phyloP scores from a whole-genome alignment of 92 coral and sea anemone species.

The Palythoa caribaeorum region DNA sequence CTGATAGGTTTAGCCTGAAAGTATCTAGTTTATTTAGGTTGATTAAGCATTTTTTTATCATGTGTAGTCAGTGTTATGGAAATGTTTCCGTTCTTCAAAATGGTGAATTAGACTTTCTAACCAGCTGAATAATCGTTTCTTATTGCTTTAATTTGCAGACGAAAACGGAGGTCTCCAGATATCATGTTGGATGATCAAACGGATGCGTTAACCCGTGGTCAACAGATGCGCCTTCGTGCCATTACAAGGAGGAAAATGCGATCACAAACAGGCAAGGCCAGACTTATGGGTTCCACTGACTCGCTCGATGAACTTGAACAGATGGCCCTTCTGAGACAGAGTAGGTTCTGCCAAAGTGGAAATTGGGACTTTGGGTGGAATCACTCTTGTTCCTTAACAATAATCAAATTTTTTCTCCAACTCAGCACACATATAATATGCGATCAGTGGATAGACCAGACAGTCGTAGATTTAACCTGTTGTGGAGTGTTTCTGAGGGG shows the following conservation, averaged over 20 bases:
- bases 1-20: too few relatives aligned
- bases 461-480: too few relatives aligned
- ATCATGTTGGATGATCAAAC: constrained; percentile 68
- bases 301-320: constrained; percentile 78
- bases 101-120: too few relatives aligned
- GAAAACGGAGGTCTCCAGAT: constrained; percentile 6
- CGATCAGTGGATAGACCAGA: background rate
- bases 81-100: too few relatives aligned
- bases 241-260: constrained; percentile 61
- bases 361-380: background rate
- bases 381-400: background rate
- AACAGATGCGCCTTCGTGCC: constrained; percentile 70
- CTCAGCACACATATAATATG: background rate
- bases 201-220: constrained; percentile 67
- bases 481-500: background rate
- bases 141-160: background rate
- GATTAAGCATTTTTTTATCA: too few relatives aligned
- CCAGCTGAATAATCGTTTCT: too few relatives aligned
- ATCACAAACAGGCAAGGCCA: constrained; percentile 70
- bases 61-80: too few relatives aligned
- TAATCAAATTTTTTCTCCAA: background rate
- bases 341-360: constrained; percentile 40
- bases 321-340: constrained; percentile 72
- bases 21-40: too few relatives aligned
- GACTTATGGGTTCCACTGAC: constrained; percentile 91